Evolutionary conservation across 2,888 invertebrate genomes (phyloP), one percentile per base, ranked within the genome.

Genomic region (Hypercompe scribonia): DNA sequence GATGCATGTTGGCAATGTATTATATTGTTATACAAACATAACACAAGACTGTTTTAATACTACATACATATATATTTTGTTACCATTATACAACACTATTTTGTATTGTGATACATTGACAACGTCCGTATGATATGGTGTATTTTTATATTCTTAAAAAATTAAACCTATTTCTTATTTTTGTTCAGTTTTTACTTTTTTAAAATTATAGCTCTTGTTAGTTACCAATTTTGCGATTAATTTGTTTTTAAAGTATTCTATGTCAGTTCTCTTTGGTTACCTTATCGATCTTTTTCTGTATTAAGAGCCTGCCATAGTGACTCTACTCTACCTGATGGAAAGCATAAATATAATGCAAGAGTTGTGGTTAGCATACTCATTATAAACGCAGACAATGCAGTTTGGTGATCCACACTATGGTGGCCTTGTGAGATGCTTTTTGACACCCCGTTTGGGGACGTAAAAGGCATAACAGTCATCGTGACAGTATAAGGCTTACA

Each of bases 1-100:
- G 78, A 71, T 87, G 92, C 93, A 94, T 94, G 94, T 94, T 94
- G 93, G 77, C 92, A 90, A 90, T 86, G 94, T 93, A 81, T 93
- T 90, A 90, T 93, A 81, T 93, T 90, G 89, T 85, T 77, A 72
- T 74, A 54, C 64, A n/a, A 36, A n/a, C 8, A 34, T 50, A 50
- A 61, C 69, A 33, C 73, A 84, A 84, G 83, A 82, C 84, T 83
- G 83, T 77, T 74, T 21, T 71, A 71, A 75, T 70, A 70, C 36
- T 74, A 65, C n/a, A 72, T 79, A n/a, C n/a, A 75, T 58, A 15
- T 58, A 61, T 61, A 21, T 79, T 68, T 76, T 81, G 84, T 84
- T 83, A 86, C 87, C 87, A 87, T 86, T 79, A 73, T 81, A 79
- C 75, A 78, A 46, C 3, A 46, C 46, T 46, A 21, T 21, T 21